These are phyloP conservation scores for Epinotia brunnichana DNA, from an alignment of 2,888 invertebrate genomes.

Conservation along the genomic window DNA sequence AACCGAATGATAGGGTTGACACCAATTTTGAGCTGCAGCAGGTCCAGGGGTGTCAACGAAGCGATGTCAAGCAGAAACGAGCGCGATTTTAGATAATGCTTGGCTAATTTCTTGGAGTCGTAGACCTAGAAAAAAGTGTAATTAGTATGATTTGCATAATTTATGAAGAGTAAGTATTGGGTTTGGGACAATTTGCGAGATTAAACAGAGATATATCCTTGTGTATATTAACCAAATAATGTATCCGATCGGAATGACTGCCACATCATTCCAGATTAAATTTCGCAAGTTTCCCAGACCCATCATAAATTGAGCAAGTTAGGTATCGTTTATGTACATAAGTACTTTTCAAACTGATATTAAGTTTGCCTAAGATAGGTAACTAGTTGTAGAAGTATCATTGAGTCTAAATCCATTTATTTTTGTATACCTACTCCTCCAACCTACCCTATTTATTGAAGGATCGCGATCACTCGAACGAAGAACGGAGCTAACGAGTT, in stretches of 20 bases:
- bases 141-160: neutral
- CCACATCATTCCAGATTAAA: too few relatives aligned
- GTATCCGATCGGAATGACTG: too few relatives aligned
- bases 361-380: too few relatives aligned
- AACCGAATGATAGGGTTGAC: constrained; percentile 94
- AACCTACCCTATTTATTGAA: constrained; percentile 10
- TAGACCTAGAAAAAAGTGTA: constrained; percentile 85
- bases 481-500: neutral
- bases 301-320: too few relatives aligned
- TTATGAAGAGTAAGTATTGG: too few relatives aligned
- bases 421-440: neutral
- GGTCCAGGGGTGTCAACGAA: constrained; percentile 92
- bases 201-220: too few relatives aligned
- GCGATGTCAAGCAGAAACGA: constrained; percentile 93
- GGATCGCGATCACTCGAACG: neutral
- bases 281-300: too few relatives aligned
- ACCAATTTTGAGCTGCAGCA: constrained; percentile 92
- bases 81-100: constrained; percentile 93
- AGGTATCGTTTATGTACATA: too few relatives aligned
- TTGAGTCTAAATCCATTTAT: neutral
- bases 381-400: neutral
- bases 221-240: too few relatives aligned
- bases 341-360: too few relatives aligned
- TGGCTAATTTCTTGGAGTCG: constrained; percentile 94
- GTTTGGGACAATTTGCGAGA: neutral